Base-by-base conservation (phyloP, 2,113 vertebrate genomes). In the Condylura cristata region DNA sequence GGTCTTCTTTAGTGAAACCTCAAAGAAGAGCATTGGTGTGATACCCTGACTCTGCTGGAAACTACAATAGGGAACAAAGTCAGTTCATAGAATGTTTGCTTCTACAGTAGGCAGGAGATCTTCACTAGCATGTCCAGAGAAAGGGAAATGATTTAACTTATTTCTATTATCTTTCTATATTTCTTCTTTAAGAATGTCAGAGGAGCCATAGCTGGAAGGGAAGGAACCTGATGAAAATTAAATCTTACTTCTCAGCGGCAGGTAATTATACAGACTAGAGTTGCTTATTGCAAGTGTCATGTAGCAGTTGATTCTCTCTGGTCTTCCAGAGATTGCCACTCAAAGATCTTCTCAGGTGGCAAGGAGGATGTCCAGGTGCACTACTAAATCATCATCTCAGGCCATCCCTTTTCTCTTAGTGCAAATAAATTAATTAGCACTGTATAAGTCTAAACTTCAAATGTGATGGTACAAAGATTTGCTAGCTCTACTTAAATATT, bases 401-500 rank as follows among this genome's bases (percentile, higher is more conserved):
- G 10, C 24, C 74, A 86, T 5, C 1, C n/a, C 37, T 39, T 90
- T n/a, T 46, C 44, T 71, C 30, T 74, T 53, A 56, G 4, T 39
- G 22, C 12, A 95, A 74, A 79, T 78, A 60, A 78, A 34, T 46
- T 78, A 60, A 78, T 32, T 46, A 12, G n/a, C 34, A 85, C 12
- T 53, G 26, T 46, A 28, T 44, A 85, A 58, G 37, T 37, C 30
- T 56, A 48, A 28, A 78, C 32, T 61, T 51, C 60, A 86, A 63
- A 65, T 88, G 14, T 53, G 68, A 44, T 22, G 30, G 26, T 56
- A 34, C 39, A 95, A 51, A 87, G 37, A 79, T 58, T 74, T 85
- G 37, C 30, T 86, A 51, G 14, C 28, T 86, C 32, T 91, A 6
- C 53, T 94, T 68, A 48, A 34, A 16, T 82, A 93, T 51, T 95